Conservation (phyloP, 2,888 invertebrate species). For the Anorthoa munda region DNA sequence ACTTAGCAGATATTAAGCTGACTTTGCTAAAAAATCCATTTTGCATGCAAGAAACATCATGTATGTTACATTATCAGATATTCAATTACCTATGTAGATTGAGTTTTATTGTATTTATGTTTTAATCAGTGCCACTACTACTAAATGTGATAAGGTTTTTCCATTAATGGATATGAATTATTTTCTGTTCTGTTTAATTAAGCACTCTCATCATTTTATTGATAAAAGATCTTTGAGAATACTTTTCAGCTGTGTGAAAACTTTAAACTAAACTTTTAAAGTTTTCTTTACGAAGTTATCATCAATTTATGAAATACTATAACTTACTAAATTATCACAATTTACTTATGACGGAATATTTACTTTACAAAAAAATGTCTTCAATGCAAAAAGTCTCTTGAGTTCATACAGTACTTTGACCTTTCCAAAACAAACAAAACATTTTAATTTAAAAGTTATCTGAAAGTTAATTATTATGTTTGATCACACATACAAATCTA, state of each 20-base stretch:
- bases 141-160: constrained; percentile 43
- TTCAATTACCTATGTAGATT: constrained; percentile 34
- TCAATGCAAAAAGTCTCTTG: not conserved
- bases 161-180: constrained; percentile 26
- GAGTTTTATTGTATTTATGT: constrained; percentile 47
- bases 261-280: no score
- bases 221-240: not conserved
- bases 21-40: constrained; percentile 10
- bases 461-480: not conserved
- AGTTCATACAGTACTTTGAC: not conserved
- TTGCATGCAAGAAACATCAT: constrained; percentile 4
- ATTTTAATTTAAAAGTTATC: constrained; percentile 13
- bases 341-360: no score
- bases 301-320: not conserved
- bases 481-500: not conserved
- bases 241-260: no score
- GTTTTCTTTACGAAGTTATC: not conserved
- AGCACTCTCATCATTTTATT: not conserved
- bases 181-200: not conserved
- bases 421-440: constrained; percentile 14
- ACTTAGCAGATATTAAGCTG: constrained; percentile 7
- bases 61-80: constrained; percentile 11
- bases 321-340: no score
- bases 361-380: not conserved
- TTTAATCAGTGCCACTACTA: constrained; percentile 59